Base-by-base conservation (phyloP, 2,797 vertebrate genomes). In the Sciaenops ocellatus region DNA sequence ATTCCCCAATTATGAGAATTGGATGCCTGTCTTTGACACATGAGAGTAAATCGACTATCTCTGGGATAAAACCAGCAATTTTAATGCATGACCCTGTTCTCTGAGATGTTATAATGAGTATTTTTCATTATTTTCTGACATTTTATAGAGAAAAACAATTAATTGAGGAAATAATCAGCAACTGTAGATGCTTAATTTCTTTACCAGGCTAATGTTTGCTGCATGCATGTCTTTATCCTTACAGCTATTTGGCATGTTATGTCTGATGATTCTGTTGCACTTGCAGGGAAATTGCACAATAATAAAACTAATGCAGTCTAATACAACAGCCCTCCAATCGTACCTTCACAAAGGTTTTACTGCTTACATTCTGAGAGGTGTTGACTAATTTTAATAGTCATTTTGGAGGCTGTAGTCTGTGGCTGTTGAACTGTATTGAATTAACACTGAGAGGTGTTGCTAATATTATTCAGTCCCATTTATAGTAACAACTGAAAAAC, bases 221-320 rank as follows among this genome's bases (percentile, higher is more conserved):
- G 69, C 60, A 67, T 74, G 73, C 26, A 11, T 69, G 38, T 68
- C 13, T 44, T 73, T 73, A 38, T 51, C 17, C 8, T 44, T 38
- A 50, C n/a, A 66, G 56, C 6, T 67, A 17, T 38, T 34, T 18
- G 16, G 17, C 60, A 79, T 51, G 42, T 13, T 71, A 47, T n/a
- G 16, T 54, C n/a, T 17, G 11, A 50, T 81, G 18, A 22, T 67
- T 74, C 5, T 51, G 15, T 42, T 34, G 42, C 30, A 46, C 46
- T 68, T 46, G 15, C 24, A 61, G 3, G 38, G 11, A 69, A 47
- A 7, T 30, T n/a, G n/a, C 22, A 66, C 10, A 26, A 15, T 18
- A n/a, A 38, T 44, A 47, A 85, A 71, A 70, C 55, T n/a, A 69
- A 30, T 51, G 26, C 17, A 42, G 30, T 48, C 4, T 16, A 60